These are phyloP conservation scores for Rousettus leschenaultii DNA, from an alignment of 2,113 vertebrate species.

Conservation along the genomic window DNA sequence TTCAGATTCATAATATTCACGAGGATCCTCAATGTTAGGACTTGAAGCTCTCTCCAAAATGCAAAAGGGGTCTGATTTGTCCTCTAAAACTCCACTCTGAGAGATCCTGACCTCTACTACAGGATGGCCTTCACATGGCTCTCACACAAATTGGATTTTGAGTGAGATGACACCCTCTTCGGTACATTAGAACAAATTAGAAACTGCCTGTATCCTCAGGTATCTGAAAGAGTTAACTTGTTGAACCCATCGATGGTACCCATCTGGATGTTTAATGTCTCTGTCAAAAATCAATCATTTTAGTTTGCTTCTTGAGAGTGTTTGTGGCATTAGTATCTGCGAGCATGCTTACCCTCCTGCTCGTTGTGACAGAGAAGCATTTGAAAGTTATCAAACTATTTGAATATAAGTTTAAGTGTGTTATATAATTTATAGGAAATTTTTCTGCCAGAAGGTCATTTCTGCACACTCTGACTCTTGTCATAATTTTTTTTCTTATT, in stretches of 20 bases:
- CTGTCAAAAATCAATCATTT: slow-evolving; percentile 1
- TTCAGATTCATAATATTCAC: not conserved
- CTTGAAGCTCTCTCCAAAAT: not conserved
- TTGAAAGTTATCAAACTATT: not conserved
- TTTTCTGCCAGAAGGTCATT: not conserved
- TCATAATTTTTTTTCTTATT: not conserved
- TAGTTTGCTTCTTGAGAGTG: not conserved
- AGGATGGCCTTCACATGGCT: not conserved
- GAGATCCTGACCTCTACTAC: not conserved
- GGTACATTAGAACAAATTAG: not conserved
- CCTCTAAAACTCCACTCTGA: not conserved
- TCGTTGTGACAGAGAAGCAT: not conserved
- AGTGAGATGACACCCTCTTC: not conserved
- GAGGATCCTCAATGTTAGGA: not conserved
- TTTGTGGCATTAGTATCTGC: not conserved
- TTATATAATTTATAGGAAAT: not conserved
- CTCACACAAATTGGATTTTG: not conserved
- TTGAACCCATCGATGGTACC: not conserved
- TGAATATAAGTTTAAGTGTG: not conserved
- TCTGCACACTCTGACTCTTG: not conserved
- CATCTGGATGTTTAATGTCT: not conserved
- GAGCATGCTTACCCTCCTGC: not conserved
- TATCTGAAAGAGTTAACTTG: not conserved
- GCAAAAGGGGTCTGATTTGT: not conserved
- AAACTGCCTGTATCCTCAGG: not conserved